Percentiles rank a stretch among this genome's conserved stretches.
Conservation (phyloP, 1,140 invertebrate genomes). For the Centruroides sculpturatus region DNA sequence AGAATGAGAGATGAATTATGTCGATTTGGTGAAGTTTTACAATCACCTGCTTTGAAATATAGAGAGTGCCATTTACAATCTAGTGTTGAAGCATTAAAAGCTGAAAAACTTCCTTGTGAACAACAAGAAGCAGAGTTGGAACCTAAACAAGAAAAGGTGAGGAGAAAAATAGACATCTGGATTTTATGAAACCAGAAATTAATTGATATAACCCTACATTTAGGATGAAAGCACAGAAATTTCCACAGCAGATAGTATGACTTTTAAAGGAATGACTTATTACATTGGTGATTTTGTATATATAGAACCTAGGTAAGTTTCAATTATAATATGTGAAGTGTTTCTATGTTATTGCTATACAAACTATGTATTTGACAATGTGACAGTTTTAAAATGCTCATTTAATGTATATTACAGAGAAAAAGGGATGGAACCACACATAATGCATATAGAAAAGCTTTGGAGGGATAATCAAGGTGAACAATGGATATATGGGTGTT, state of each 20-base stretch:
- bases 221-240: conserved; percentile 17
- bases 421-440: conserved; percentile 61
- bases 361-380: too few relatives aligned
- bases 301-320: conserved; percentile 44
- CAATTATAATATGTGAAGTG: not conserved
- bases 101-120: conserved; percentile 60
- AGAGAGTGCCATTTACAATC: conserved; percentile 53
- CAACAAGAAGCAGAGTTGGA: conserved; percentile 54
- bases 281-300: conserved; percentile 82
- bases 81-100: conserved; percentile 56
- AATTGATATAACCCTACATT: too few relatives aligned
- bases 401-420: conserved; percentile 29
- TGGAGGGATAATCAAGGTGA: conserved; percentile 69
- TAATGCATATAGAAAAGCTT: conserved; percentile 73
- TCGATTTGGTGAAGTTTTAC: conserved; percentile 57
- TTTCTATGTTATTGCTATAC: too few relatives aligned
- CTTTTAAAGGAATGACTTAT: conserved; percentile 55
- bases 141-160: conserved; percentile 22
- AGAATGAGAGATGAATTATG: conserved; percentile 49
- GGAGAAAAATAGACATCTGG: not conserved
- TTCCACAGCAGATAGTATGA: conserved; percentile 32
- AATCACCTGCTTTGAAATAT: conserved; percentile 73
- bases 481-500: conserved; percentile 78
- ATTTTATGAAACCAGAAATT: not conserved
- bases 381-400: too few relatives aligned